Evolutionary conservation across 2,888 invertebrate species (phyloP).

Genomic region (Himalopsyche japonica): DNA sequence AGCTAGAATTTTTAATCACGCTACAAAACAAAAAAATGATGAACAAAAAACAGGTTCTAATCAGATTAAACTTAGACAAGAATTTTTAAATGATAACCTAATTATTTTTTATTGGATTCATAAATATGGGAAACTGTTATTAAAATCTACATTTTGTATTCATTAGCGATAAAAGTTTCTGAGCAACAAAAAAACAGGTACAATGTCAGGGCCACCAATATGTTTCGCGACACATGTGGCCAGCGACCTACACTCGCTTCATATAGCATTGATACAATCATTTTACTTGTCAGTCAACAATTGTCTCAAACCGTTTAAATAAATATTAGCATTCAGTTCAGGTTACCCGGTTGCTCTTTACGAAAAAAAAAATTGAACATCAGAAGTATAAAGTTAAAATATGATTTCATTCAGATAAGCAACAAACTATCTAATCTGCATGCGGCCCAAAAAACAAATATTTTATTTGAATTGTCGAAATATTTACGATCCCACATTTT

Average conservation of each 20-base stretch:
- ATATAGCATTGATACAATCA: not conserved
- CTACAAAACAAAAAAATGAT: not conserved
- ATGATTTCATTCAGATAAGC: conserved; percentile 6
- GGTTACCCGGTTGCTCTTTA: conserved; percentile 20
- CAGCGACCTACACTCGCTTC: not conserved
- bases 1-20: not conserved
- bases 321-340: not conserved
- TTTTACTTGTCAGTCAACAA: not conserved
- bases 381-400: conserved; percentile 1
- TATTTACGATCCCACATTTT: too few relatives aligned
- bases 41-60: not conserved
- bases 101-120: conserved; percentile 30
- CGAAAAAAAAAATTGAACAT: too few relatives aligned
- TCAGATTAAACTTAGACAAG: conserved; percentile 9
- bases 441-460: too few relatives aligned
- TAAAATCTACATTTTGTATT: not conserved
- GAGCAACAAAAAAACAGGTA: not conserved
- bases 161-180: not conserved
- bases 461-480: too few relatives aligned
- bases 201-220: not conserved
- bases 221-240: not conserved
- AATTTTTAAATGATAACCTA: conserved; percentile 38
- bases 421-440: not conserved
- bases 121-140: conserved; percentile 28
- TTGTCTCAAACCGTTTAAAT: not conserved